Percentiles rank a stretch among this genome's conserved stretches.
These are phyloP conservation scores for Poicephalus gulielmi DNA, from an alignment of 2,113 vertebrate species.

Conservation along the genomic window DNA sequence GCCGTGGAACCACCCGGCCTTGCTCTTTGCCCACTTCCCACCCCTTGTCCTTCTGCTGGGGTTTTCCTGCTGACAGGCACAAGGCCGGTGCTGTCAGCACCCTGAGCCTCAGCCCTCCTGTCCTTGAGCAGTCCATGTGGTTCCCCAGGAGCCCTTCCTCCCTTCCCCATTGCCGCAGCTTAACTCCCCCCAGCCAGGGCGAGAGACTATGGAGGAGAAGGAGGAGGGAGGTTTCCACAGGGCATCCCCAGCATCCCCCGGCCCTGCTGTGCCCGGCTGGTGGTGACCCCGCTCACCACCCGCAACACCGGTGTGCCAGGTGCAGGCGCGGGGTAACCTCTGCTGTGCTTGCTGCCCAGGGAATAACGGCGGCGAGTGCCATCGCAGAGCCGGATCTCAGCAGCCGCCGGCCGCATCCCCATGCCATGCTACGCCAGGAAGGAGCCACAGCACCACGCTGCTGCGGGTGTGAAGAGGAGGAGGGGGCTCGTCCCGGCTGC, in stretches of 20 bases:
- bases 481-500: background rate
- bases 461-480: background rate
- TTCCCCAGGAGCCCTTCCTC: background rate
- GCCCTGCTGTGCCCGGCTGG: background rate
- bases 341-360: background rate
- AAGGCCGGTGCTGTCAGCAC: background rate
- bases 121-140: background rate
- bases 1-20: background rate
- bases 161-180: background rate
- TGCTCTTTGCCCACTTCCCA: fast-evolving
- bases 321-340: background rate
- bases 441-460: background rate
- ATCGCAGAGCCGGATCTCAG: background rate
- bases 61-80: background rate
- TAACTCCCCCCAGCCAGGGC: background rate
- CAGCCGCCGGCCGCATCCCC: background rate
- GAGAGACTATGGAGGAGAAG: background rate
- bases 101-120: background rate
- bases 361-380: background rate
- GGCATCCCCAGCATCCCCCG: background rate
- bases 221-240: background rate
- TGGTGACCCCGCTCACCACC: fast-evolving
- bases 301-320: background rate
- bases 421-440: fast-evolving
- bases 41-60: background rate